These are phyloP conservation scores for Phylloscopus whistleri DNA, from an alignment of 2,113 vertebrate species.

Conservation along the genomic window DNA sequence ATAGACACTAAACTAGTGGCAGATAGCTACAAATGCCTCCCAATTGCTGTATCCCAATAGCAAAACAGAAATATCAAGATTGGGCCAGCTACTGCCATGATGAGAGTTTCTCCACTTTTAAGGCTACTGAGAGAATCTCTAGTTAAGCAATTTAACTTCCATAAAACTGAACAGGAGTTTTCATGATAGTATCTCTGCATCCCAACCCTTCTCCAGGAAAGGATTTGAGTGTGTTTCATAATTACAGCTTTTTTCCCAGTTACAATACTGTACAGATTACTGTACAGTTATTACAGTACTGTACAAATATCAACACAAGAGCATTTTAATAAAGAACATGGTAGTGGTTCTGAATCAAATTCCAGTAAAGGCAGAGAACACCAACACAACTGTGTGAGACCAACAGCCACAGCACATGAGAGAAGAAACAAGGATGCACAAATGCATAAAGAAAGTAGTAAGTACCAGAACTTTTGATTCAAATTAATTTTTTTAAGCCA, in stretches of 20 bases:
- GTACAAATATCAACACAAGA: not conserved
- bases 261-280: not conserved
- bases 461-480: not conserved
- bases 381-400: not conserved
- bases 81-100: not conserved
- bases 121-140: not conserved
- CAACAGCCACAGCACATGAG: not conserved
- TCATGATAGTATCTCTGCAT: not conserved
- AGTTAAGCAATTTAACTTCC: not conserved
- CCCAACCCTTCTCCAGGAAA: not conserved
- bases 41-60: too few species aligned
- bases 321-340: not conserved
- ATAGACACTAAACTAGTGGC: rapidly evolving
- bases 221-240: not conserved
- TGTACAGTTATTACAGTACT: not conserved
- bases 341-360: not conserved
- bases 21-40: not conserved
- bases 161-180: not conserved
- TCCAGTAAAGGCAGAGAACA: not conserved
- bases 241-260: not conserved
- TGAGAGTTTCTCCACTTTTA: not conserved
- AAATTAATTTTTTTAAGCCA: not conserved
- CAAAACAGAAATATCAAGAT: not conserved
- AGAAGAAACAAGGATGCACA: not conserved
- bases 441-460: not conserved